Evolutionary conservation across 2,888 invertebrate genomes (phyloP), one percentile per base, ranked within the genome.

Genomic region (Megalurothrips usitatus): DNA sequence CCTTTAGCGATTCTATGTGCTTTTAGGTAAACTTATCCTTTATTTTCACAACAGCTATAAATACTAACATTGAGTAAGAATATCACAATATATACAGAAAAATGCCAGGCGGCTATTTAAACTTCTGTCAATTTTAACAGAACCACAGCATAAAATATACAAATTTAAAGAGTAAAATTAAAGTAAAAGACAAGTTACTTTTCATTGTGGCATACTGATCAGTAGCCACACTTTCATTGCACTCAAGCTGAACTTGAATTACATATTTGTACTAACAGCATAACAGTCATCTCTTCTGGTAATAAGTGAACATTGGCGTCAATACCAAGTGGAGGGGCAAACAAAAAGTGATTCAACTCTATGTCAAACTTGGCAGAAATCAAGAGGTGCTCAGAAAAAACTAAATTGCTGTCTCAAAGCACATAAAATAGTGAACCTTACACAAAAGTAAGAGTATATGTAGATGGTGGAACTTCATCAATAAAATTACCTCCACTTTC

Each of bases 311-410:
- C 11, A 68, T 9, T 75, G 12, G 26, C 10, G 23, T 26, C 11
- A 75, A 75, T 11, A 75, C 12, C 23, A 75, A 26, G 9, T 75
- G 68, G 68, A 75, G 68, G 23, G 68, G 68, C 26, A 26, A 75
- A 75, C 68, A 75, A 23, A 75, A 75, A 75, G 68, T 75, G 68
- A 23, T 75, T 75, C 26, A 23, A 75, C 23, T 75, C 68, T 26
- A 75, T 26, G 10, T 75, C 68, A 75, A 75, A 75, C 68, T 23
- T 26, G 12, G 6, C 68, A 23, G 8, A 26, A 23, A 75, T 12
- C 0, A 19, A 43, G 34, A 43, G 34, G 34, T 43, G 34, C 34
- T 43, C 34, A 43, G 34, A 43, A 43, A 43, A 43, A 4, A 43
- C 34, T 43, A 4, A 2, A 6, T 58, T 58, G 17, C 58, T 58